Percentiles rank a stretch among this genome's conserved stretches.
These are phyloP conservation scores for Harpagifer antarcticus DNA, from an alignment of 2,797 vertebrate species.

Conservation along the genomic window DNA sequence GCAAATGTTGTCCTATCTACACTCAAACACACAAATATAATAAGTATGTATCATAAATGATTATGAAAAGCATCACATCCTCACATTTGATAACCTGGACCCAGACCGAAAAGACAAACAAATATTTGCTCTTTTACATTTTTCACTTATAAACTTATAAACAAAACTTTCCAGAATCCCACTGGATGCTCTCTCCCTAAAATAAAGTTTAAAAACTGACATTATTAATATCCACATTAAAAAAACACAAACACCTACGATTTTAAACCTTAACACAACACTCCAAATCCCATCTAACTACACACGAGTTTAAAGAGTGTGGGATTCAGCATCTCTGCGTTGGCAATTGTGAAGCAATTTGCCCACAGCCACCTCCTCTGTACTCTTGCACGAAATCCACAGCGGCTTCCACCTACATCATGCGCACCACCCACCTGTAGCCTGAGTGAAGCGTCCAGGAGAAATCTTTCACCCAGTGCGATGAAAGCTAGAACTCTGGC, in stretches of 20 bases:
- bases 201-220: conserved; percentile 46
- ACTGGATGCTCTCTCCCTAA: neutral
- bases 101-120: neutral
- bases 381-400: conserved; percentile 74
- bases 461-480: conserved; percentile 77
- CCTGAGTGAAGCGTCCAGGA: conserved; percentile 75
- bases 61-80: neutral
- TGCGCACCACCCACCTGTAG: conserved; percentile 81
- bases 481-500: conserved; percentile 80
- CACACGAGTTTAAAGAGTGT: conserved; percentile 62
- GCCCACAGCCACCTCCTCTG: conserved; percentile 79
- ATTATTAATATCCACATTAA: conserved; percentile 43
- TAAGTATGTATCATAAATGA: neutral
- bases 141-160: conserved; percentile 1
- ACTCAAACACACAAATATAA: neutral
- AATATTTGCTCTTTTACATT: neutral
- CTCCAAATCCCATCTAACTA: conserved; percentile 61
- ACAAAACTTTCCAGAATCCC: neutral
- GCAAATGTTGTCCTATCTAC: neutral
- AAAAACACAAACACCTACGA: conserved; percentile 61
- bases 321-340: conserved; percentile 58
- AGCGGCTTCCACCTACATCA: conserved; percentile 78
- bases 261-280: conserved; percentile 61
- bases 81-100: neutral
- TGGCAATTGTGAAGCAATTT: conserved; percentile 74